These are phyloP conservation scores for Nymphalis io DNA, from an alignment of 1,140 invertebrate genomes.

Conservation along the genomic window DNA sequence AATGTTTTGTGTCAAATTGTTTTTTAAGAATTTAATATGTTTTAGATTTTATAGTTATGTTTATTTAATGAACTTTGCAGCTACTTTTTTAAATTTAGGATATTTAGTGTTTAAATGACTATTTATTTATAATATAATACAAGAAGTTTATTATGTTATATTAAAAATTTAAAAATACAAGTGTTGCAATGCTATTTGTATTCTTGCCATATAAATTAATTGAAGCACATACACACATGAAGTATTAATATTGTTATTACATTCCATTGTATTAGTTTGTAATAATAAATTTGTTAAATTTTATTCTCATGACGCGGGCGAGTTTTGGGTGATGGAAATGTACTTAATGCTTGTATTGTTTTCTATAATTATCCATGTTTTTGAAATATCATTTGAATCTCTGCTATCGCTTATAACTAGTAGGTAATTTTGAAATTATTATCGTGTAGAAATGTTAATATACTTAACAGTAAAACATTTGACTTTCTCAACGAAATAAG, in stretches of 20 bases:
- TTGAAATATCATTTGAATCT: slow-evolving; percentile 26
- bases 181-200: slow-evolving; percentile 14
- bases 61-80: slow-evolving; percentile 6
- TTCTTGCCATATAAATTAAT: slow-evolving; percentile 2
- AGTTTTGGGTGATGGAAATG: slow-evolving; percentile 45
- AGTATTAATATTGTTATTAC: slow-evolving; percentile 12
- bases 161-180: neutral
- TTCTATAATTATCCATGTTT: slow-evolving; percentile 9
- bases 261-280: slow-evolving; percentile 25
- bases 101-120: slow-evolving; percentile 15
- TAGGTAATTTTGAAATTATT: slow-evolving; percentile 24
- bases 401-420: slow-evolving; percentile 24
- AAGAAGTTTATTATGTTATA: neutral
- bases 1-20: neutral
- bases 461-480: slow-evolving; percentile 22
- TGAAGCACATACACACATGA: neutral
- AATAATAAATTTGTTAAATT: slow-evolving; percentile 2
- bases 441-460: slow-evolving; percentile 10
- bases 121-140: slow-evolving; percentile 1
- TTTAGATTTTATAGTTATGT: slow-evolving; percentile 19
- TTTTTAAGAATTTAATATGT: neutral
- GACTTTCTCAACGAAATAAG: no score
- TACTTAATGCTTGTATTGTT: slow-evolving; percentile 38
- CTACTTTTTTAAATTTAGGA: neutral
- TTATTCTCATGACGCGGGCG: slow-evolving; percentile 35